Evolutionary conservation across 2,888 invertebrate genomes (phyloP), one percentile per base, ranked within the genome.

Genomic region (Hydraecia micacea): DNA sequence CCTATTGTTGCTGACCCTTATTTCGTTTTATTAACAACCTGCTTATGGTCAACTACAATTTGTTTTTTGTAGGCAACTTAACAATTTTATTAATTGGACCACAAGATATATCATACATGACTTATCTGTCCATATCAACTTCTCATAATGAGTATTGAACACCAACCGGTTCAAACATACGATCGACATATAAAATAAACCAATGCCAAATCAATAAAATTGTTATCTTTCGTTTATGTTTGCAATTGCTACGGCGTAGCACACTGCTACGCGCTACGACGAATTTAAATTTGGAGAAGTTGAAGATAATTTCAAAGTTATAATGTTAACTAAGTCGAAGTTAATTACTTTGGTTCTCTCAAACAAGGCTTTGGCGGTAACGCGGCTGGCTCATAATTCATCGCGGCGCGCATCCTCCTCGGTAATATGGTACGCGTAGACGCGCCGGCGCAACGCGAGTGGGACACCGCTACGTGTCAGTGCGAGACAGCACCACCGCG

Each of bases 351-450:
- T 93, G 93, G 94, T 87, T 93, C 94, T 93, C 92, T 94, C 93
- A 95, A 96, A 96, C 95, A 95, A 95, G 95, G 95, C 96, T 96
- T 96, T 96, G 96, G 95, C 96, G 96, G 96, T 95, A 94, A 94
- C 93, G 87, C 89, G 91, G 91, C 91, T 91, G 91, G 92, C 90
- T 93, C 95, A 95, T 96, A 96, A 95, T 91, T 96, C 95, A 96
- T 95, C 89, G 89, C 84, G 87, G 90, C 89, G 90, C 92, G 93
- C 94, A 95, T 93, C 94, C 93, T 94, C 93, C 92, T 91, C 89
- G 86, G 89, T 93, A 93, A 93, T 91, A 91, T 90, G 93, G 92
- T 90, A 88, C 90, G 91, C 93, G 95, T 92, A 96, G 96, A 96
- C 96, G 95, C 92, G 91, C 90, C 95, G 96, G 96, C 96, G 96